Base-by-base conservation (phyloP, 1,140 invertebrate genomes). In the Callitettix versicolor region DNA sequence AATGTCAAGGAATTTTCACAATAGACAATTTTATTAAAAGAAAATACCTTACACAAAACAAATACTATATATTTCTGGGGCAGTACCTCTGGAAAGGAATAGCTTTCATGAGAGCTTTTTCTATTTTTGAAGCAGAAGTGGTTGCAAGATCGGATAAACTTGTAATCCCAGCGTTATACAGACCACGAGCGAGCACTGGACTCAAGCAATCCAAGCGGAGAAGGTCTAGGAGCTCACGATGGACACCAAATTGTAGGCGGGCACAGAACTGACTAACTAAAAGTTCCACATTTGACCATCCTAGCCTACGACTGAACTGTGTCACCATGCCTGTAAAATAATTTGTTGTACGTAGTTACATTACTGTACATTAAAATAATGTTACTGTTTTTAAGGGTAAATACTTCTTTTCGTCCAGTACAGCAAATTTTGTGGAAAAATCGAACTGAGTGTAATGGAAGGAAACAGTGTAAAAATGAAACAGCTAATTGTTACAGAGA, bases 211-310 rank as follows among this genome's bases (percentile, higher is more conserved):
- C 78, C 33, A 99, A 71, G 58, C 86, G 79, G 70, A 98, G 85
- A 34, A 99, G 74, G 67, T 98, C 94, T 54, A 95, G 78, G 5
- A 99, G 73, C 67, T 99, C 95, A 44, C 85, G 77, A 62, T 91
- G 86, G 26, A 98, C 85, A 11, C 95, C 96, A 73, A 98, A 98
- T 61, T 91, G 88, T 20, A 99, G 74, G 15, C 96, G 81, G 60
- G 87, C 82, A 75, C 96, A 91, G 71, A 98, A 98, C 70, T 96
- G 88, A 4, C 83, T 82, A 12, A 99, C 77, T 2, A 99, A 72
- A 26, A 95, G 71, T 69, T 95, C 88, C 53, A 99, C 74, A 65
- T 85, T 92, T 51, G 79, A 79, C 95, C 95, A 99, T 2, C 93
- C 88, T n/a, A 99, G 71, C 46, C 91, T 82, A 62, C 81, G 80